These are phyloP conservation scores for Rutpela maculata DNA, from an alignment of 2,888 invertebrate genomes.

Conservation along the genomic window DNA sequence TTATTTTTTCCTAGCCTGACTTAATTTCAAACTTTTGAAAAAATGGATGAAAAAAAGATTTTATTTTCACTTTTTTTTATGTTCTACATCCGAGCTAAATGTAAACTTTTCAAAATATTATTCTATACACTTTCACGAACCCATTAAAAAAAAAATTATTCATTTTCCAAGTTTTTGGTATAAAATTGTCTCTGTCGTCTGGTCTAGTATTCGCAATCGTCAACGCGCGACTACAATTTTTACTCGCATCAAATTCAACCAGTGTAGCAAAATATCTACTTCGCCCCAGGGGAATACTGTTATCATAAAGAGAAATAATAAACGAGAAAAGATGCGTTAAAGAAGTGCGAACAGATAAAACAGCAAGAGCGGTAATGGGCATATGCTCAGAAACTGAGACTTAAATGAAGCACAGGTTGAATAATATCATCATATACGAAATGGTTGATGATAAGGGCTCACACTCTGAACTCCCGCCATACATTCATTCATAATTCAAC, in stretches of 20 bases:
- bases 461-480: constrained; percentile 20
- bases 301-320: constrained; percentile 20
- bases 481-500: constrained; percentile 48
- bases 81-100: too few relatives aligned
- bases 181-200: too few relatives aligned
- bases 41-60: too few relatives aligned
- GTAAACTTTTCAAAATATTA: too few relatives aligned
- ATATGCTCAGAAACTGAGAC: constrained; percentile 24
- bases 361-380: constrained; percentile 30
- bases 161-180: too few relatives aligned
- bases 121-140: too few relatives aligned
- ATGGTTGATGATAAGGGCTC: constrained; percentile 36
- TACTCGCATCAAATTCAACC: constrained; percentile 14
- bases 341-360: constrained; percentile 36
- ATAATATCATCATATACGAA: constrained; percentile 38
- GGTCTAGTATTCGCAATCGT: too few relatives aligned
- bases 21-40: too few relatives aligned
- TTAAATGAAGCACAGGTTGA: constrained; percentile 39
- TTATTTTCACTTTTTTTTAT: too few relatives aligned
- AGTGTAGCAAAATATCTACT: background rate
- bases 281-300: background rate
- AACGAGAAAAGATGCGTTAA: constrained; percentile 23
- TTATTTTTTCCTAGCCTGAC: too few relatives aligned
- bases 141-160: too few relatives aligned
- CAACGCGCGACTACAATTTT: too few relatives aligned